Percentiles rank a stretch among this genome's conserved stretches.
These are phyloP conservation scores for Hydractinia echinata DNA, from an alignment of 30 jellyfish, hydroid and myxozoan species.

Conservation along the genomic window DNA sequence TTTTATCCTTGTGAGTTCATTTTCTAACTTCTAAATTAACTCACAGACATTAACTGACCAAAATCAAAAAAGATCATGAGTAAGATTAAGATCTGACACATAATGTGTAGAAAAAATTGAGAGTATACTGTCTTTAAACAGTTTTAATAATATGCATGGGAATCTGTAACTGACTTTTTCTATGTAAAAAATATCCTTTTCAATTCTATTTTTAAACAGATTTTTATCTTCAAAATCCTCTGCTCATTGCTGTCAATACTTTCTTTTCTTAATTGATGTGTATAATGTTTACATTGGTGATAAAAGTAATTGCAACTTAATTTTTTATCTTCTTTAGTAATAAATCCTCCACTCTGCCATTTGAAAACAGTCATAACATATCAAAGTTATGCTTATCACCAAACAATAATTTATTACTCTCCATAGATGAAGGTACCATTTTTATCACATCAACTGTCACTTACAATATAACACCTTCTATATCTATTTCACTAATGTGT, in stretches of 20 bases:
- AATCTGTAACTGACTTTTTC: neutral
- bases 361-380: conserved; percentile 63
- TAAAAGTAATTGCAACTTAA: no score
- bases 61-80: no score
- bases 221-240: neutral
- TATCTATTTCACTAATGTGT: neutral
- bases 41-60: no score
- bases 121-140: no score
- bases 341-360: conserved; percentile 64
- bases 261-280: no score
- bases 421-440: conserved; percentile 79
- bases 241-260: no score
- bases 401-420: conserved; percentile 46
- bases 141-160: no score
- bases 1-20: no score
- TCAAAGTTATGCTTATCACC: conserved; percentile 71
- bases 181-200: neutral
- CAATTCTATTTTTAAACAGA: neutral
- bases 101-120: no score
- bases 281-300: no score
- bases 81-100: no score
- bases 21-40: no score
- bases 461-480: neutral
- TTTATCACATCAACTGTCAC: neutral
- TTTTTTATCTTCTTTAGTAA: conserved; percentile 47